phyloP scores from a whole-genome alignment of 23 tunicate genomes.

The Styela clava region DNA sequence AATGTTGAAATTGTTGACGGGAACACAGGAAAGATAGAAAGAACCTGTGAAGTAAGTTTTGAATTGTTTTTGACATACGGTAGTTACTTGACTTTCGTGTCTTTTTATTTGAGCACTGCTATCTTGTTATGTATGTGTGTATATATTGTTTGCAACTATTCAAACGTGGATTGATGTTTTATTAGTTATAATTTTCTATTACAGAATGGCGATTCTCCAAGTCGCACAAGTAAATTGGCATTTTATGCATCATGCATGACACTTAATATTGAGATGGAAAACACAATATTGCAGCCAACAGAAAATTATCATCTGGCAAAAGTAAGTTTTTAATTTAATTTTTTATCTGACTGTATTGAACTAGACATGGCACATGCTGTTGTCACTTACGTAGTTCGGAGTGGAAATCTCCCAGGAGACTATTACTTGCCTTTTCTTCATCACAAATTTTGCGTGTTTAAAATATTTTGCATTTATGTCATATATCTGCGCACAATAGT shows the following conservation, averaged over 20 bases:
- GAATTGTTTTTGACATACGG: too few species aligned
- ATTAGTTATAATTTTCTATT: too few species aligned
- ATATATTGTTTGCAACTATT: background rate
- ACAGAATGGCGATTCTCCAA: background rate
- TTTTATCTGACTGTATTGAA: background rate
- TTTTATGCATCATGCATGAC: slow-evolving; percentile 10
- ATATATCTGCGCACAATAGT: too few species aligned
- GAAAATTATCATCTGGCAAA: slow-evolving; percentile 4
- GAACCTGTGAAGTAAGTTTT: background rate
- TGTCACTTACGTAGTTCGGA: too few species aligned
- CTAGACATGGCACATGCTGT: too few species aligned
- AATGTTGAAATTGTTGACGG: slow-evolving; percentile 20
- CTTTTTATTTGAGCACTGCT: too few species aligned
- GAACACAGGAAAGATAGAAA: slow-evolving; percentile 17
- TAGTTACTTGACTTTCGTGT: too few species aligned
- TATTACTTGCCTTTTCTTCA: too few species aligned
- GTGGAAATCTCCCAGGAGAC: too few species aligned
- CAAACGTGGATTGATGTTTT: too few species aligned
- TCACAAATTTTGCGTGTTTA: too few species aligned
- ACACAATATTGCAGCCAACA: background rate
- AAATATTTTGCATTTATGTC: too few species aligned
- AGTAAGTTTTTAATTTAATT: background rate
- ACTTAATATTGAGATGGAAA: background rate
- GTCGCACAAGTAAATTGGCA: slow-evolving; percentile 8
- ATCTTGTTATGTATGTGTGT: slow-evolving; percentile 1